Evolutionary conservation across 1,140 invertebrate species (phyloP).

Genomic region (Aphelenchoides fujianensis): DNA sequence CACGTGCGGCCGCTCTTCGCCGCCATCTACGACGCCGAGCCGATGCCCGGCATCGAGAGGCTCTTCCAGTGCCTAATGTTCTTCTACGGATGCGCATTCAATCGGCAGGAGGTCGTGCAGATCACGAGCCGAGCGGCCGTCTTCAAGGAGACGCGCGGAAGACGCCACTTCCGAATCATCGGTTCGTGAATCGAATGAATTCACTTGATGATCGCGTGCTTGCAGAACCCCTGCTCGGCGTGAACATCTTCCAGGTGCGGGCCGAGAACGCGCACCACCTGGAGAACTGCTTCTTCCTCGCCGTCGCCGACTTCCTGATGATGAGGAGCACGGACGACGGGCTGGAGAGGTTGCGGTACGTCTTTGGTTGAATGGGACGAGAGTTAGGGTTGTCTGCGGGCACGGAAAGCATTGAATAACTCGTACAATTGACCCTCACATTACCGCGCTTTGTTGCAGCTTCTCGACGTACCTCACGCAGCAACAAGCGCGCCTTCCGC

Average conservation of each 20-base stretch:
- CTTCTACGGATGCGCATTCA: neutral
- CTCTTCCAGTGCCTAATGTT: neutral
- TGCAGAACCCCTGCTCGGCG: neutral
- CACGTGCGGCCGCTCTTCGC: neutral
- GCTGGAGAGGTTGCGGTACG: neutral
- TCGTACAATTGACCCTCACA: too few relatives aligned
- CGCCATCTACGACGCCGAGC: neutral
- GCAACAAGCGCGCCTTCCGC: too few relatives aligned
- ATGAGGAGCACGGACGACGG: neutral
- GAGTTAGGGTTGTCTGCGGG: too few relatives aligned
- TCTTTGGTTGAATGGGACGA: too few relatives aligned
- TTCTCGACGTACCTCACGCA: too few relatives aligned
- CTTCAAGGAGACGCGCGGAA: neutral
- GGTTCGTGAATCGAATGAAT: neutral
- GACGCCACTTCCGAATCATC: neutral
- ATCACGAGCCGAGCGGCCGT: neutral
- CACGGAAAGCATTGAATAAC: too few relatives aligned
- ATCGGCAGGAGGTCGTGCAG: neutral
- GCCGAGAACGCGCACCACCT: neutral
- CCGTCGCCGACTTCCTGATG: neutral
- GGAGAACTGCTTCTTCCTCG: neutral
- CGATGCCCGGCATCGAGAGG: neutral
- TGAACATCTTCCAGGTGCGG: neutral
- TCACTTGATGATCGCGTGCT: neutral
- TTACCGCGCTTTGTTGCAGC: too few relatives aligned